These are phyloP conservation scores for Orthosia incerta DNA, from an alignment of 2,888 invertebrate species.

Conservation along the genomic window DNA sequence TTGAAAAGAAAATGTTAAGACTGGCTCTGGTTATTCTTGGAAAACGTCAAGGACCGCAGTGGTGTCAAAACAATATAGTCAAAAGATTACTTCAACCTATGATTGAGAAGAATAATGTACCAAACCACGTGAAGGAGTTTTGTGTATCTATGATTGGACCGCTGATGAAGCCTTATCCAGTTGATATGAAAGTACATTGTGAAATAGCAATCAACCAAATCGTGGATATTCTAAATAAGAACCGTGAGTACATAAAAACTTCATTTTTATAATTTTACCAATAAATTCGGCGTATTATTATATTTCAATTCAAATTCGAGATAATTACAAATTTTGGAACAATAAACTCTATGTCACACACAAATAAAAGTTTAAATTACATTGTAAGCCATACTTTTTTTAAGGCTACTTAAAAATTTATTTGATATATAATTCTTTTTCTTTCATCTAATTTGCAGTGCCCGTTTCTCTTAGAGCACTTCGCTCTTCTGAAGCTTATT, in stretches of 20 bases:
- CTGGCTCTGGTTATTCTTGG: conserved; percentile 82
- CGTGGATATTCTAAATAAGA: conserved; percentile 75
- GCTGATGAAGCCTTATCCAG: conserved; percentile 84
- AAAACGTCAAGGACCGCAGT: conserved; percentile 84
- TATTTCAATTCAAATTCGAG: too few relatives aligned
- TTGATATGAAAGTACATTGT: conserved; percentile 84
- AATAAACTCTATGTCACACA: too few relatives aligned
- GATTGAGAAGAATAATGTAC: conserved; percentile 74
- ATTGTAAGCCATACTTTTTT: too few relatives aligned
- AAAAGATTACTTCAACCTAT: conserved; percentile 81
- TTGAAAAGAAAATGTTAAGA: conserved; percentile 81
- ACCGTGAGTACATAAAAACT: conserved; percentile 77
- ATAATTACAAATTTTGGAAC: too few relatives aligned
- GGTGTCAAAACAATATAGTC: conserved; percentile 85
- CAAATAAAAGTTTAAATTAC: too few relatives aligned
- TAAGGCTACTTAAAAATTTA: too few relatives aligned
- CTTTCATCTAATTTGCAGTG: too few relatives aligned
- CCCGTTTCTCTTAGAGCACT: too few relatives aligned
- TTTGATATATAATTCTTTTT: too few relatives aligned
- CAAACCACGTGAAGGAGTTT: conserved; percentile 76
- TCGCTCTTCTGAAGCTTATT: too few relatives aligned
- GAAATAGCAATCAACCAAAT: conserved; percentile 83
- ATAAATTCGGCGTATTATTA: background rate
- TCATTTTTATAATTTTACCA: background rate
- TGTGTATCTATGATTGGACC: conserved; percentile 83